Base-by-base conservation (phyloP, 2,113 vertebrate genomes). In the Typhlomys cinereus region DNA sequence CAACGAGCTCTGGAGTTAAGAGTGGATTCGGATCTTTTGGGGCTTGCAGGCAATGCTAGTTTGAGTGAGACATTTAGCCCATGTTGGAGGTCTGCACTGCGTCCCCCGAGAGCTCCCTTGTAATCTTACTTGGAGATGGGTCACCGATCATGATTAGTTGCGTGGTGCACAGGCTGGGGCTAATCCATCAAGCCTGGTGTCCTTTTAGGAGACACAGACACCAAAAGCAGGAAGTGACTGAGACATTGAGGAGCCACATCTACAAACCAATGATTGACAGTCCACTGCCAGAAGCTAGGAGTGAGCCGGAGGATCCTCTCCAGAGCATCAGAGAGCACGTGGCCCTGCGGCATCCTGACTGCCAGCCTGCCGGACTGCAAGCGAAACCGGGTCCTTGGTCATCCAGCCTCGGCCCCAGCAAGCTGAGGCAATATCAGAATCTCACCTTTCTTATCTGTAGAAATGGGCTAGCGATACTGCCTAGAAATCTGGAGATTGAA, bases 231-330 rank as follows among this genome's bases (percentile, higher is more conserved):
- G 0, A 1, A 15, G 14, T 39, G 75, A 48, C 67, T 17, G 46
- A 27, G 39, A 62, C 29, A 9, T n/a, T 8, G 6, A 59, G 44
- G 36, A 14, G 36, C 14, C 0, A 2, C 12, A 31, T 44, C 21
- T n/a, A 27, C 46, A 62, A 15, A 54, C 31, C 29, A 5, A 10
- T 23, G 29, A 57, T 1, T 1, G 1, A 23, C 31, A 14, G 25
- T n/a, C 15, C 15, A 6, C 41, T 2, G 0, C 0, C 13, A 21
- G 61, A n/a, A 61, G 39, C 67, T 4, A 21, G 70, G 41, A 78
- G 5, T 31, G 46, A 44, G 69, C 64, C 23, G 88, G 10, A 1
- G n/a, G 29, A 0, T 3, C 34, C 41, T 9, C 5, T 15, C 36
- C 27, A 12, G 82, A 21, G n/a, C 31, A 2, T 20, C 7, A 31